These are phyloP conservation scores for Poecilia wingei DNA, from an alignment of 2,797 vertebrate species.

Conservation along the genomic window DNA sequence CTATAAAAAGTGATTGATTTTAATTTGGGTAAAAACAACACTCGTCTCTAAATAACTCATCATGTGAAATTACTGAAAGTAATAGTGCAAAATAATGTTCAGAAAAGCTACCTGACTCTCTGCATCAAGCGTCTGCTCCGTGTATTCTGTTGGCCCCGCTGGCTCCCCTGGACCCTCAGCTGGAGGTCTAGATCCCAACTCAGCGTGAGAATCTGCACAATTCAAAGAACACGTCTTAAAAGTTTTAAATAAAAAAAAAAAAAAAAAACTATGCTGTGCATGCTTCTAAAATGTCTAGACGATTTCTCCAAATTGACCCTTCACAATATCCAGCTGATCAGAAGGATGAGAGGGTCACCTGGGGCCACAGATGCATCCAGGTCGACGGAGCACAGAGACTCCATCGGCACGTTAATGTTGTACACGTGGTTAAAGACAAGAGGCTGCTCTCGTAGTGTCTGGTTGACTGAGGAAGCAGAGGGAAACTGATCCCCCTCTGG, in stretches of 20 bases:
- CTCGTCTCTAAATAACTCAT: neutral
- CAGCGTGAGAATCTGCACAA: conserved; percentile 58
- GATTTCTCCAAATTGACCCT: neutral
- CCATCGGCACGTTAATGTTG: conserved; percentile 93
- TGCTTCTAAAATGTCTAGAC: neutral
- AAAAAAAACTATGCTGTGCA: neutral
- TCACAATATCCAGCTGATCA: conserved; percentile 12
- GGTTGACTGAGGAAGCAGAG: conserved; percentile 73
- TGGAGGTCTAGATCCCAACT: conserved; percentile 63
- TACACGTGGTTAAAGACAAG: conserved; percentile 97
- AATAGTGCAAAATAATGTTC: neutral
- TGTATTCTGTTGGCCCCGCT: conserved; percentile 81
- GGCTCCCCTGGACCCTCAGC: conserved; percentile 64
- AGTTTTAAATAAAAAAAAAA: neutral
- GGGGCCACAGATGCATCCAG: conserved; percentile 69
- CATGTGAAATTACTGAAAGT: neutral
- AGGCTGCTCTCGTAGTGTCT: conserved; percentile 84
- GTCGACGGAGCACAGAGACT: conserved; percentile 90
- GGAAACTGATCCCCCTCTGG: conserved; percentile 63
- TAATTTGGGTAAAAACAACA: neutral
- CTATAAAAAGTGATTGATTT: neutral
- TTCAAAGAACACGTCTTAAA: neutral
- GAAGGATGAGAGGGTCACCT: conserved; percentile 44
- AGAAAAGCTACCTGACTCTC: conserved; percentile 82
- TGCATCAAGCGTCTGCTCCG: conserved; percentile 89